These are phyloP conservation scores for Battus philenor DNA, from an alignment of 1,140 invertebrate species.

Conservation along the genomic window DNA sequence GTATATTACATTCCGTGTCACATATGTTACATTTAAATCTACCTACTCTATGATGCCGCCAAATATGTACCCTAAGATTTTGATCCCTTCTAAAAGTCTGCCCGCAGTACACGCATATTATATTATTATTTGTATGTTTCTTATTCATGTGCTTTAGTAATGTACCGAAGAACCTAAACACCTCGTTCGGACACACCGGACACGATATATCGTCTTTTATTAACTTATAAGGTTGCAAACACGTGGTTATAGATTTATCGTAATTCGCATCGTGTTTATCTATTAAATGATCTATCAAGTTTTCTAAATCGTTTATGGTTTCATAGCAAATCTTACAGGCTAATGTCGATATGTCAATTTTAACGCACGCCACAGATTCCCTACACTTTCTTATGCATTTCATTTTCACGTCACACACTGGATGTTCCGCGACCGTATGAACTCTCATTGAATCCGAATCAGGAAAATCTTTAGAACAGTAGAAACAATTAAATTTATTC, in stretches of 20 bases:
- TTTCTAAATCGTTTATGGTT: constrained; percentile 46
- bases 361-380: constrained; percentile 57
- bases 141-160: constrained; percentile 64
- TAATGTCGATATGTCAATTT: constrained; percentile 57
- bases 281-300: constrained; percentile 52
- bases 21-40: constrained; percentile 58
- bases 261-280: constrained; percentile 54
- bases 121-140: constrained; percentile 60
- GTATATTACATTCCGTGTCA: constrained; percentile 53
- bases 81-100: constrained; percentile 58
- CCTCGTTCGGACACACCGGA: constrained; percentile 49
- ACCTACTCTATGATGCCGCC: constrained; percentile 57
- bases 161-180: constrained; percentile 62
- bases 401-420: constrained; percentile 49
- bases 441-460: constrained; percentile 59
- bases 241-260: constrained; percentile 59
- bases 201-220: constrained; percentile 62
- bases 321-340: constrained; percentile 62
- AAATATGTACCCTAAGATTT: constrained; percentile 60
- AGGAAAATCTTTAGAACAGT: constrained; percentile 60
- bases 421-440: constrained; percentile 54
- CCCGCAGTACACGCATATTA: constrained; percentile 63
- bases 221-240: constrained; percentile 55
- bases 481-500: constrained; percentile 67
- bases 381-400: constrained; percentile 60